Base-by-base conservation (phyloP, 1,140 invertebrate genomes). In the Drosophila sturtevanti region DNA sequence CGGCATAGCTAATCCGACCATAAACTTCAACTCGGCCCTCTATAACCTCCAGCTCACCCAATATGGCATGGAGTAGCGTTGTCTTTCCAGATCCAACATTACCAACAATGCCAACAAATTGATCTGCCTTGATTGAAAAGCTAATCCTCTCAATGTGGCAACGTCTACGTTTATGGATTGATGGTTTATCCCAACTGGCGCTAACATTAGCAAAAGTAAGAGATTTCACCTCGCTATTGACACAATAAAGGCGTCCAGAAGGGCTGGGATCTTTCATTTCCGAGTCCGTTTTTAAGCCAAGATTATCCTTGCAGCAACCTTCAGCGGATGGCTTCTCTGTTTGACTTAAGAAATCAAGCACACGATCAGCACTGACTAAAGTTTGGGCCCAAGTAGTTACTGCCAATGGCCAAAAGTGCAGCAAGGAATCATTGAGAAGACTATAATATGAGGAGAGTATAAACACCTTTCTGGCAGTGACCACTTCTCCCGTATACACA, bases 41-140 rank as follows among this genome's bases (percentile, higher is more conserved):
- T 1, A 77, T 89, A 1, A 95, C 65, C 5, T 95, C 94, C 27
- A 97, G 89, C 91, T 98, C 97, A 35, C 94, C 92, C 1, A 98
- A 91, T 37, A 98, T 93, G 4, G 94, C 92, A 84, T 97, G 93
- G 0, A 97, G 89, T 0, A 97, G 77, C 0, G 91, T 96, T 18
- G 94, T 95, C 93, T 98, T 98, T 10, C 97, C 96, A 6, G 95
- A 93, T 21, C 97, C 97, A 16, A 98, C 95, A 59, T 95, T 93
- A 14, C 97, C 97, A 54, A 97, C 93, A 0, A 97, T 92, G 0
- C 94, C 94, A 4, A 95, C 84, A 9, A 96, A 90, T 76, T 94
- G 92, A 1, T n/a, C 93, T 92, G 21, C 92, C 60, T 91, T 91
- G 0, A 94, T 91, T 10, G 66, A 48, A 61, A 90, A 86, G 1